Evolutionary conservation across 2,888 invertebrate genomes (phyloP).

Genomic region (Drosophila neonasuta): DNA sequence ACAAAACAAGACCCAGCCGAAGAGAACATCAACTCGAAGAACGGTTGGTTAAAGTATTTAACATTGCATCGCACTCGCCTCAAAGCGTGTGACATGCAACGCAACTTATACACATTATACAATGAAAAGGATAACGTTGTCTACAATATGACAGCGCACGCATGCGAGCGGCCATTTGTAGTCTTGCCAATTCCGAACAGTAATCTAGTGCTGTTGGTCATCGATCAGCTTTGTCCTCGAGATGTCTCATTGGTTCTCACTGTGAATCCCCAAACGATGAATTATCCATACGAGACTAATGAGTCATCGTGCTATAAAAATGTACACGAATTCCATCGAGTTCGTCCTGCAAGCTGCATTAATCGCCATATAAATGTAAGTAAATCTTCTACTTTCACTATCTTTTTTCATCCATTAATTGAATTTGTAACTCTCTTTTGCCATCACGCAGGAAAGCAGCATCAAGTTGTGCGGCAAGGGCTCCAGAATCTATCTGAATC

Average conservation of each 20-base stretch:
- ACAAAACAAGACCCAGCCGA: slow-evolving; percentile 82
- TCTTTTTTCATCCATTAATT: not conserved
- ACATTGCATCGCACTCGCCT: slow-evolving; percentile 90
- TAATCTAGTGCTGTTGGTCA: slow-evolving; percentile 90
- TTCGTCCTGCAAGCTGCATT: slow-evolving; percentile 89
- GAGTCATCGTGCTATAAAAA: slow-evolving; percentile 85
- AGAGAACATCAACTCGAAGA: slow-evolving; percentile 82
- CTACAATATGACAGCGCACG: slow-evolving; percentile 82
- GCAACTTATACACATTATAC: slow-evolving; percentile 83
- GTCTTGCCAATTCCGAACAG: slow-evolving; percentile 89
- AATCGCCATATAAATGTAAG: slow-evolving; percentile 89
- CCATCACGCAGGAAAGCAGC: slow-evolving; percentile 84
- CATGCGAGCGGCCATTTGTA: slow-evolving; percentile 85
- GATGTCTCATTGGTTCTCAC: slow-evolving; percentile 83
- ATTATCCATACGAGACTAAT: slow-evolving; percentile 82
- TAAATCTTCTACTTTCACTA: slow-evolving; percentile 27
- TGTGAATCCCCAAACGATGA: slow-evolving; percentile 82
- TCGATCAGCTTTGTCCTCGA: slow-evolving; percentile 86
- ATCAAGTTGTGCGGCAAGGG: slow-evolving; percentile 87
- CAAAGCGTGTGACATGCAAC: slow-evolving; percentile 92
- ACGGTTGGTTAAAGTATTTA: slow-evolving; percentile 85
- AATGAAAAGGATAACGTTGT: slow-evolving; percentile 84
- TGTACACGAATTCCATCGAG: slow-evolving; percentile 85
- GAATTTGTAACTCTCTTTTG: not conserved
- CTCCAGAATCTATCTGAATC: slow-evolving; percentile 73